Conservation (phyloP, 1,140 invertebrate genomes). For the Bombus balteatus region DNA sequence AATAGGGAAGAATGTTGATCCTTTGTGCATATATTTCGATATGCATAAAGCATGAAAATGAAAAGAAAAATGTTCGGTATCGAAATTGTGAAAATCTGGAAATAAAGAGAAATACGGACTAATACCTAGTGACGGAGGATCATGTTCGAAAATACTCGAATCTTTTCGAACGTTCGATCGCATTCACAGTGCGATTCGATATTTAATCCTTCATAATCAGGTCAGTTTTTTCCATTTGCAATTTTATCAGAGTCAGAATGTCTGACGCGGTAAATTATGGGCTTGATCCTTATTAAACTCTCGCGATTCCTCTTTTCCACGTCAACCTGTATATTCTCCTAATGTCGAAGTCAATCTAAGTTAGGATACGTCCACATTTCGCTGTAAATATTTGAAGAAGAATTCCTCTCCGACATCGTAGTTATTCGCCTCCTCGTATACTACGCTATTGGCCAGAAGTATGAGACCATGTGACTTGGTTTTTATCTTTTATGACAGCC, state of each 20-base stretch:
- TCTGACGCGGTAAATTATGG: neutral
- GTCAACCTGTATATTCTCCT: conserved; percentile 30
- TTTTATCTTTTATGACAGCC: conserved; percentile 4
- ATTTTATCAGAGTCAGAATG: conserved; percentile 1
- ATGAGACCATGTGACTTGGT: neutral
- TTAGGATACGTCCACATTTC: conserved; percentile 25
- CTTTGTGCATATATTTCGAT: neutral
- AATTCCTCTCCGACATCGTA: conserved; percentile 31
- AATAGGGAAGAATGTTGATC: neutral
- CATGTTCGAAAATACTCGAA: neutral
- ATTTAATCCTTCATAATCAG: conserved; percentile 33
- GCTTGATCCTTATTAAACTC: conserved; percentile 17
- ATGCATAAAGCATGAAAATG: no score
- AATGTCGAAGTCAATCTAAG: conserved; percentile 33
- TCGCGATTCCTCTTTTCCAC: conserved; percentile 17
- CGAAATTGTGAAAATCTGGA: neutral
- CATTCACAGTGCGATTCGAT: neutral
- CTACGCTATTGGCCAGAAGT: neutral
- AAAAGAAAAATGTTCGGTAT: no score
- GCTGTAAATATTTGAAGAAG: conserved; percentile 52
- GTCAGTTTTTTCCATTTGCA: conserved; percentile 13
- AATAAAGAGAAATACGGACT: neutral
- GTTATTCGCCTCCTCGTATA: conserved; percentile 13
- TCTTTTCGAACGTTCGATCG: neutral
- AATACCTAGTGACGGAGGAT: neutral